phyloP scores from a whole-genome alignment of 1,140 invertebrate genomes.

The Phthorimaea operculella region DNA sequence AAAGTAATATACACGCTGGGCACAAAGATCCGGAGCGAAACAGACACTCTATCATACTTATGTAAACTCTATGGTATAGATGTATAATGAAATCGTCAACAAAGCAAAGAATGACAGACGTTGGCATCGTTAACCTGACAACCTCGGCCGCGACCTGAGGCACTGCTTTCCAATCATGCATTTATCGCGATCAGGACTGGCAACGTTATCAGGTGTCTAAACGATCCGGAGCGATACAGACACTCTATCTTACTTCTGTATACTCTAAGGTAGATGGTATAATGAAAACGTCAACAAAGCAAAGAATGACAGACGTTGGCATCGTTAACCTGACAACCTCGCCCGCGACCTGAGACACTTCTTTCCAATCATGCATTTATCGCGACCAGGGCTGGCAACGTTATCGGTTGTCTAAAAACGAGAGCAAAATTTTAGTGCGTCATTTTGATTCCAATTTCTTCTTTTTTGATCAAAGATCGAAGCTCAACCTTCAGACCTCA shows the following conservation, averaged over 20 bases:
- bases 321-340: slow-evolving; percentile 3
- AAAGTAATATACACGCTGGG: no score
- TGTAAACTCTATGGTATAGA: no score
- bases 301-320: background rate
- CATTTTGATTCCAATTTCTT: no score
- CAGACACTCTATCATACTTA: no score
- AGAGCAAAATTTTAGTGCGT: no score
- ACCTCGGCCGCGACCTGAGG: background rate
- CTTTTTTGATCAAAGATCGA: no score
- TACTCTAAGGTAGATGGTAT: no score
- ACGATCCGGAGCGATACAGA: no score
- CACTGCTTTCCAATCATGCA: background rate
- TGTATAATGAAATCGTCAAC: background rate
- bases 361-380: background rate
- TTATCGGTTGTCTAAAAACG: background rate
- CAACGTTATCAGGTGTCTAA: no score
- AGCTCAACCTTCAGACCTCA: no score
- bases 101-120: background rate
- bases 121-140: slow-evolving; percentile 2
- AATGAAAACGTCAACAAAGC: slow-evolving; percentile 1
- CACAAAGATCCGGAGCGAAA: no score
- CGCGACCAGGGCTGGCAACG: background rate
- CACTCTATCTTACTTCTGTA: no score
- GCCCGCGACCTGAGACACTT: background rate
- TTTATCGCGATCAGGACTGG: background rate